Evolutionary conservation across 2,113 vertebrate species (phyloP), one percentile per base, ranked within the genome.

Genomic region (Rhinichthys klamathensis): DNA sequence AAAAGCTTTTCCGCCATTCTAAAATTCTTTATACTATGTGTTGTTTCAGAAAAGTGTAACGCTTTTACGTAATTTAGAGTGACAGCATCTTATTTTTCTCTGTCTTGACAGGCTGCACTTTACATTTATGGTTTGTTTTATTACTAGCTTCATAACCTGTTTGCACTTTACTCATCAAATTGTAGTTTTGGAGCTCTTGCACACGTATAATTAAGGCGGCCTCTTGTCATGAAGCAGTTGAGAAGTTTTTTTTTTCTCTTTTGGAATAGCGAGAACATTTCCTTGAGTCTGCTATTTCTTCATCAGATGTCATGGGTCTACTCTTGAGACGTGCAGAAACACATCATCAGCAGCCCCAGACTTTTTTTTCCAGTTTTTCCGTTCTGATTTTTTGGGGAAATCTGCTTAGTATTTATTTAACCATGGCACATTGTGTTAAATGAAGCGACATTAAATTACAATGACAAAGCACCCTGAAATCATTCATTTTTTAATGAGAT

Each of bases 111-210:
- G 56, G 56, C 70, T 49, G 58, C 54, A 76, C 8, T 75, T 84
- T 27, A 69, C n/a, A 30, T 32, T 58, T 49, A 16, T 61, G 25
- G 49, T 79, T 83, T 85, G 41, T 60, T 80, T 63, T 75, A 51
- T 70, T 79, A 67, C 63, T 70, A 56, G 79, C 63, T 72, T 72
- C 35, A 49, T 32, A 73, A 79, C 27, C 65, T 69, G 58, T 74
- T 85, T 41, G 80, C 56, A 44, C 38, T 84, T 82, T 73, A 73
- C 73, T 80, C 69, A 79, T 65, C 72, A 70, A 86, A 77, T 85
- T 72, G 65, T 83, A 81, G 81, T 78, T 83, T 73, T 65, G 73
- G 65, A 58, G n/a, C 56, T n/a, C 63, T 56, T 72, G 49, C 69
- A 73, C 76, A 70, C 60, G 9, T 81, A 51, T 88, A 84, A 88